Evolutionary conservation across 1,140 invertebrate species (phyloP), one percentile per base, ranked within the genome.

Genomic region (Bilobella aurantiaca): DNA sequence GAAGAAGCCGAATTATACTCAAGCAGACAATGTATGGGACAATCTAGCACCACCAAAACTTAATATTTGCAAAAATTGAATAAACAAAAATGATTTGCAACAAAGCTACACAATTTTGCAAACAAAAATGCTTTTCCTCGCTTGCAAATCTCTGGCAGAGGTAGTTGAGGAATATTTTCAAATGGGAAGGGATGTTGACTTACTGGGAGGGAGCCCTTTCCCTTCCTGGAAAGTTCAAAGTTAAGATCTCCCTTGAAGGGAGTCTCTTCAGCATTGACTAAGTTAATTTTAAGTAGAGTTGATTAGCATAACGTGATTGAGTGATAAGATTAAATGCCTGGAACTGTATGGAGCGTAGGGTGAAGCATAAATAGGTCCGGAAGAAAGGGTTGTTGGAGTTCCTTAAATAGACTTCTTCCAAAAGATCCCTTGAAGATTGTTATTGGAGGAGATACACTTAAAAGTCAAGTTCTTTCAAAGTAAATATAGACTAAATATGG

Each of bases 231-330:
- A 12, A 42, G 34, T n/a, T n/a, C n/a, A 18, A 42, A 42, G 8
- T 42, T 42, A 12, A 42, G 8, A 8, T 42, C 8, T 42, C 8
- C 34, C 8, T 8, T 42, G 34, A 42, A 42, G 34, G 34, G 34
- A 42, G 34, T 42, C 34, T 18, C 8, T 42, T 42, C 8, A 42
- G 18, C 8, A 53, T 12, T 53, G 49, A 53, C 14, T 53, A 53
- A 53, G 8, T 53, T 53, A 53, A 53, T 53, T 53, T 53, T 53
- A 53, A 53, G 49, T 53, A 53, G 49, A 53, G 49, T 53, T 53
- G 49, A 53, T 53, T 53, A 53, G 12, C 49, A 53, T 53, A 53
- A 53, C 49, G 49, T 53, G 49, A 53, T 53, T 53, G 49, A 23
- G 49, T 8, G 49, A 53, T 53, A 53, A 53, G 49, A 53, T 53